Base-by-base conservation (phyloP, 2,113 vertebrate species). In the Hipposideros armiger region DNA sequence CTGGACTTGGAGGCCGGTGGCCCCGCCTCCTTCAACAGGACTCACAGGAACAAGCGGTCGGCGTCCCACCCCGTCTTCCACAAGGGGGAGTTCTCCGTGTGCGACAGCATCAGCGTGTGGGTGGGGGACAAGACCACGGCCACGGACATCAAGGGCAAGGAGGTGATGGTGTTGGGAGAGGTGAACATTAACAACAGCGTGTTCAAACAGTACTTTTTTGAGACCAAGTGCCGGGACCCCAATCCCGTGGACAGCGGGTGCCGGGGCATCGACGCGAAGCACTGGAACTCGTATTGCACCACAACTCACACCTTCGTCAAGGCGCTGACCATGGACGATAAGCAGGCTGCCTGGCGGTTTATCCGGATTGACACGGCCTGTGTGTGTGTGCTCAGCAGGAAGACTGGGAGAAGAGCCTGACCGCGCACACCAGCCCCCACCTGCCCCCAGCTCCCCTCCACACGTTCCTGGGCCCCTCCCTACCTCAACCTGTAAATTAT, bases 211-310 rank as follows among this genome's bases (percentile, higher is more conserved):
- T 99, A 99, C 98, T 99, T 99, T 97, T 99, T 99, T 16, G 99
- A 99, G 98, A 99, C 99, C 98, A 99, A 99, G 95, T 99, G 99
- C 98, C 99, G 98, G 67, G 98, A 98, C 89, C 98, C 99, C 85
- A 99, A 98, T 19, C 98, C 99, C 0, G 98, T 98, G 16, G 98
- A 99, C 3, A 98, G 98, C 0, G 99, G 99, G 96, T 99, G 99
- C 97, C 98, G 99, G 17, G 99, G 99, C 93, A 99, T 99, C 7
- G 99, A 99, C 91, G 98, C 99, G 3, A 99, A 99, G 98, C 99
- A 99, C 98, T 99, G 99, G 99, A 99, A 99, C 99, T 99, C 99
- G 1, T 99, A 99, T 94, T 99, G 99, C 97, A 99, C 99, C 98
- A 99, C 99, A 40, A 99, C 99, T 0, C 99, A 99, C 97, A 99